Base-by-base conservation (phyloP, 2,797 vertebrate genomes). In the Hylomyscus alleni region DNA sequence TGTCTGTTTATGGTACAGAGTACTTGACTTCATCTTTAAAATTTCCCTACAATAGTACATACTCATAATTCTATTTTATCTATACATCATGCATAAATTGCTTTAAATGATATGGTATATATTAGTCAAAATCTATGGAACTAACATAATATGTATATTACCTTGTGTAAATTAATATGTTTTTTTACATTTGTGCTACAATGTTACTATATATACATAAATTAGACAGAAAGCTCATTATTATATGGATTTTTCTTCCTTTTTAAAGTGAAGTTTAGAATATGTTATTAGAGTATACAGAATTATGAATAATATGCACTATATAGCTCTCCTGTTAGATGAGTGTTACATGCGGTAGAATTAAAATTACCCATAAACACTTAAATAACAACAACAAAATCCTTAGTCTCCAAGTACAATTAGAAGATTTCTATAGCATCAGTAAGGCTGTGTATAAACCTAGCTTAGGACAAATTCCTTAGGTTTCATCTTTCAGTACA, bases 371-470 rank as follows among this genome's bases (percentile, higher is more conserved):
- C 31, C 37, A 0, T 40, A 19, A 83, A 1, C 20, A 76, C 12
- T 77, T 65, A n/a, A 75, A 40, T 29, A 85, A 60, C 22, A 34
- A 67, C 14, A 34, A 69, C 13, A 69, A 15, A 34, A 69, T 6
- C 65, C 62, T 89, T 47, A 56, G 75, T 96, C 97, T 88, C 85
- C 73, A 97, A 69, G 87, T 92, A 95, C 88, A 75, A 56, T 97
- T 96, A 85, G 2, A 92, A 96, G 95, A 97, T 77, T 96, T 97
- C 80, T 54, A 83, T 40, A 14, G 5, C 75, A 96, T 84, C 69
- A 95, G 81, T 95, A 73, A 92, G 95, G 80, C 93, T 50, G 91
- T 97, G 77, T 90, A n/a, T 92, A 96, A 97, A 94, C 97, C 52
- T 62, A 90, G 84, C 93, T 1, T 37, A 96, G 95, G 75, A 26